Evolutionary conservation across 2,888 invertebrate genomes (phyloP).

Genomic region (Drosophila macrothrix): DNA sequence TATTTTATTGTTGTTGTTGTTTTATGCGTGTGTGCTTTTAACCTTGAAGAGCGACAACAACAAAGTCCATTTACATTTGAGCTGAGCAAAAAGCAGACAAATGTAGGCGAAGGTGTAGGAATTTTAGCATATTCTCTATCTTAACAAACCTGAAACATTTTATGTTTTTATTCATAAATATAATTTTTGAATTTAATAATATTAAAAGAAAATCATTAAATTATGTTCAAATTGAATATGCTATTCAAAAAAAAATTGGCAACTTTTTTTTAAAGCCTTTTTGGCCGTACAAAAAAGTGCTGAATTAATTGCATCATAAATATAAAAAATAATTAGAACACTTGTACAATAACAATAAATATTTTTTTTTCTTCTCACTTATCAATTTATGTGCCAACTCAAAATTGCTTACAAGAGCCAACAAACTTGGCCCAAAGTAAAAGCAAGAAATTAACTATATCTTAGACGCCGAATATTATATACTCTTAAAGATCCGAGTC

Average conservation of each 20-base stretch:
- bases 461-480: background rate
- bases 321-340: conserved; percentile 37
- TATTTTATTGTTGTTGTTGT: background rate
- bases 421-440: conserved; percentile 64
- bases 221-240: background rate
- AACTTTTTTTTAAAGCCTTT: background rate
- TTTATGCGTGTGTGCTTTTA: conserved; percentile 25
- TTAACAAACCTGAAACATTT: background rate
- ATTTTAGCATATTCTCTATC: conserved; percentile 27
- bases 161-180: conserved; percentile 9
- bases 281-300: conserved; percentile 9
- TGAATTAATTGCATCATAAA: conserved; percentile 17
- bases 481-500: background rate
- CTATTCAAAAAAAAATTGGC: too few relatives aligned
- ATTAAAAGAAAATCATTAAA: background rate
- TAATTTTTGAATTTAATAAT: background rate
- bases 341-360: conserved; percentile 9
- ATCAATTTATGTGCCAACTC: conserved; percentile 41
- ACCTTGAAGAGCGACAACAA: conserved; percentile 44
- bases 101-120: conserved; percentile 32
- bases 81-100: conserved; percentile 11
- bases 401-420: conserved; percentile 76
- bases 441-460: background rate
- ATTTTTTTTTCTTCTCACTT: conserved; percentile 39
- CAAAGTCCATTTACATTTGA: conserved; percentile 49